Evolutionary conservation across 2,113 vertebrate genomes (phyloP).

Genomic region (Notechis scutatus): DNA sequence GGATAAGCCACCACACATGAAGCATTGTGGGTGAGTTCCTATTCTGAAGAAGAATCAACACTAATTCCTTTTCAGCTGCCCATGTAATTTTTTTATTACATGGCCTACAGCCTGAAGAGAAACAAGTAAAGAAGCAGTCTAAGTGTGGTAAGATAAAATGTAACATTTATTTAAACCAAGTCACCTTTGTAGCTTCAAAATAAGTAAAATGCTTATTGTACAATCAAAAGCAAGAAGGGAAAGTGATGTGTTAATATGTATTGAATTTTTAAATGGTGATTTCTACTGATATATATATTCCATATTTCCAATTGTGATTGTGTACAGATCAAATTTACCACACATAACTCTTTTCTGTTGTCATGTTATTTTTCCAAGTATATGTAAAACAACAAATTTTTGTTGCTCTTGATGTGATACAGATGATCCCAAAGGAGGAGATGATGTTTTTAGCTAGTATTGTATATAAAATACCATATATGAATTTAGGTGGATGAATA

Average conservation of each 20-base stretch:
- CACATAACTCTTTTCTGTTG: not conserved
- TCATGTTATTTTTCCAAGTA: not conserved
- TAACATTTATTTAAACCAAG: not conserved
- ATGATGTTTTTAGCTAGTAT: not conserved
- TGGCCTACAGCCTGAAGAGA: not conserved
- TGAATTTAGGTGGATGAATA: not conserved
- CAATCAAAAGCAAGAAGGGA: not conserved
- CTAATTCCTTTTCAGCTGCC: slow-evolving; percentile 16
- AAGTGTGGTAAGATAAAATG: not conserved
- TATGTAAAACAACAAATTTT: not conserved
- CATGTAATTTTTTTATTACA: not conserved
- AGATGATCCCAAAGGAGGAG: not conserved
- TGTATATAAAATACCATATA: not conserved
- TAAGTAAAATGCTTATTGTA: not conserved
- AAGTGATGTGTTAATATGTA: not conserved
- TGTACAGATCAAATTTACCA: not conserved
- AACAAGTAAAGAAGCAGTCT: not conserved
- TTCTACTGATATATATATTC: not conserved
- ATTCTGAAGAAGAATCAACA: not conserved
- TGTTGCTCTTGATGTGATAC: not conserved
- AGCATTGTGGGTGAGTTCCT: slow-evolving; percentile 89
- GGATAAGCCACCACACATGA: slow-evolving; percentile 98
- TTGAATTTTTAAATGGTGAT: slow-evolving; percentile 16
- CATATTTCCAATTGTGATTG: not conserved
- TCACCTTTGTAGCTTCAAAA: not conserved